Base-by-base conservation (phyloP, 1,140 invertebrate genomes). In the Adelges cooleyi region DNA sequence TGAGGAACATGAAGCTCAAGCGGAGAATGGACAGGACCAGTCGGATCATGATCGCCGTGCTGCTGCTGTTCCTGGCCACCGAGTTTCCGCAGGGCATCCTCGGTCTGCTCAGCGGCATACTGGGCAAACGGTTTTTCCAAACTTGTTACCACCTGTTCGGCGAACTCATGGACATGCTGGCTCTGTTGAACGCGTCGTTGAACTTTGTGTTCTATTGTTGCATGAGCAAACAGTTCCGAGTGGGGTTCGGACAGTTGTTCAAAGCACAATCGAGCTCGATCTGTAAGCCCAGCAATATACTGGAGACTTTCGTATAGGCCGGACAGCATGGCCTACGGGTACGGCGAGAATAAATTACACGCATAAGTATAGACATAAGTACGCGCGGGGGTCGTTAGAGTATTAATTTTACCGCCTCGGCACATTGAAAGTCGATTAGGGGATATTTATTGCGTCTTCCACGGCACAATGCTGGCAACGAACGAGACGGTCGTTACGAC, bases 191-290 rank as follows among this genome's bases (percentile, higher is more conserved):
- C 75, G 94, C 90, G 50, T 90, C 92, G 20, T 89, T 98, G 72
- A 98, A 98, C 77, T 98, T 99, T 77, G 89, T 98, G 67, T 82
- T 99, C 18, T 99, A 98, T 77, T 98, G 95, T 76, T 86, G 89
- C 66, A 99, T 98, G 95, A 94, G 90, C 70, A 83, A 90, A 51
- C 94, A 97, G 78, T 99, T 98, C 75, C 80, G 95, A 11, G 84
- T 81, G 66, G 95, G 92, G 2, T 97, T 95, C 71, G 81, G 80
- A 17, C 75, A 85, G 59, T 77, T 85, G 10, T 85, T 86, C 72
- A 86, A 86, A 75, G 71, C 78, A 76, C 76, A 76, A 59, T 83
- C 81, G 78, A 72, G 81, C 67, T 77, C 80, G 22, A 74, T 82
- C 17, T 77, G 80, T 3, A 77, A 79, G 67, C 75, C 73, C 29